These are phyloP conservation scores for Plecturocebus donacophilus DNA, from an alignment of 2,113 vertebrate species.

Conservation along the genomic window DNA sequence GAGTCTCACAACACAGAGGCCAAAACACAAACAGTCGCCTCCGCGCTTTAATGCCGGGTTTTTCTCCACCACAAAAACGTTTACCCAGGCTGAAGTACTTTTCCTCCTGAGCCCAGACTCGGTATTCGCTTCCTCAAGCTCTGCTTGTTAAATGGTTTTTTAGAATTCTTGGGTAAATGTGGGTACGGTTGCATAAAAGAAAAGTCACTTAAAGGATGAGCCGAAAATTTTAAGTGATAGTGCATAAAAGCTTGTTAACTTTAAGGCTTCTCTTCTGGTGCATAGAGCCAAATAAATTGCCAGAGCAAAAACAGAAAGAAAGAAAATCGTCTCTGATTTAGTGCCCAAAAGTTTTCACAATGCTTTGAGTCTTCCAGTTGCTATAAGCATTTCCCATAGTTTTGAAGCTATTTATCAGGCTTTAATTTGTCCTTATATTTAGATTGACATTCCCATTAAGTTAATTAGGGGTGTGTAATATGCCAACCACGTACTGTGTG, in stretches of 20 bases:
- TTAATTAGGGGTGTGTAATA: background rate
- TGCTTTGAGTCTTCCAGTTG: background rate
- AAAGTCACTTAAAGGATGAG: slow-evolving; percentile 55
- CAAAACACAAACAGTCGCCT: slow-evolving; percentile 54
- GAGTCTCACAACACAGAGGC: slow-evolving; percentile 32
- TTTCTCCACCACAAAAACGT: slow-evolving; percentile 26
- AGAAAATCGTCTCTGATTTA: background rate
- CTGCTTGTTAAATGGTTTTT: slow-evolving; percentile 43
- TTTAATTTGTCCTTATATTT: slow-evolving; percentile 29
- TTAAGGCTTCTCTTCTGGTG: background rate
- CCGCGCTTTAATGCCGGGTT: slow-evolving; percentile 20
- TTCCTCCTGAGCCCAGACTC: slow-evolving; percentile 31
- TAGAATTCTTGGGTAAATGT: slow-evolving; percentile 44
- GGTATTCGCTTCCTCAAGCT: slow-evolving; percentile 53
- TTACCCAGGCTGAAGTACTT: slow-evolving; percentile 14
- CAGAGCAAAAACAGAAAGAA: background rate
- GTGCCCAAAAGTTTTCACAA: slow-evolving; percentile 21
- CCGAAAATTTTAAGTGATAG: slow-evolving; percentile 57
- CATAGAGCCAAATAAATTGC: background rate
- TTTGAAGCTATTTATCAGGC: slow-evolving; percentile 15
- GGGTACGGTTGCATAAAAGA: slow-evolving; percentile 28
- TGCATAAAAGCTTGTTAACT: slow-evolving; percentile 62
- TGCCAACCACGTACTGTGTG: background rate
- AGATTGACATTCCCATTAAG: background rate
- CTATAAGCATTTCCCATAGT: background rate